A percentile compares a stretch with the other conserved stretches of the same genome.
Conservation (phyloP, 2,113 vertebrate genomes). For the Platysternon megacephalum region DNA sequence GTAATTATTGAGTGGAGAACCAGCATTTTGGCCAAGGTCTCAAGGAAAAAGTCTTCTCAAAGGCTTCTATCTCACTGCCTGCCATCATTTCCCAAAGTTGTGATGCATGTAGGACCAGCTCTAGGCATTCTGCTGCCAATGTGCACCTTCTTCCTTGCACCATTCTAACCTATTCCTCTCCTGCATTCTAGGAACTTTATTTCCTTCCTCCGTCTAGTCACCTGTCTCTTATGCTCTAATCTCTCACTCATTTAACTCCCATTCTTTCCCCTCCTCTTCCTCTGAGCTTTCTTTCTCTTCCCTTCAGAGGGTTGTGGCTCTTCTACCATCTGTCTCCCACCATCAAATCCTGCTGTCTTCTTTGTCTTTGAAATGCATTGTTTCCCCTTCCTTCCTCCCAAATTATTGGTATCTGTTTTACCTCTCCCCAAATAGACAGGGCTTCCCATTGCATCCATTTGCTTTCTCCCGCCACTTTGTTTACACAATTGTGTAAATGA, state of each 20-base stretch:
- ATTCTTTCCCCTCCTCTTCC: background rate
- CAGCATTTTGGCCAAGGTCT: background rate
- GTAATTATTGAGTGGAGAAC: background rate
- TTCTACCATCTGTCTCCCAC: background rate
- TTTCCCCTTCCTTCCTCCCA: background rate
- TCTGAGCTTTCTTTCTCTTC: background rate
- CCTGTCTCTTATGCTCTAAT: background rate
- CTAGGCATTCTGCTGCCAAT: background rate
- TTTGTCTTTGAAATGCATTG: background rate
- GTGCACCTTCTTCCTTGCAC: background rate
- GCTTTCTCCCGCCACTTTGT: background rate
- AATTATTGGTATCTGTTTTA: background rate
- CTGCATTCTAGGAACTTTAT: background rate
- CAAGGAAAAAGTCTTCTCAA: background rate
- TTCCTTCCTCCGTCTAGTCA: background rate
- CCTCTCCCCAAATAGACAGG: background rate
- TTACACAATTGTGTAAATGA: background rate
- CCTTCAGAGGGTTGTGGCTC: no score
- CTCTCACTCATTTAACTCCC: fast-evolving
- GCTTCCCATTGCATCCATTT: background rate
- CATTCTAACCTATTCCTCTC: background rate
- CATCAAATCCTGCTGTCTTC: background rate
- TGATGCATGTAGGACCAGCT: fast-evolving
- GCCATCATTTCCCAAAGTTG: fast-evolving
- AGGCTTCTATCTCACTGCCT: background rate